Evolutionary conservation across 2,797 vertebrate genomes (phyloP), one percentile per base, ranked within the genome.

Genomic region (Macroramphosus scolopax): DNA sequence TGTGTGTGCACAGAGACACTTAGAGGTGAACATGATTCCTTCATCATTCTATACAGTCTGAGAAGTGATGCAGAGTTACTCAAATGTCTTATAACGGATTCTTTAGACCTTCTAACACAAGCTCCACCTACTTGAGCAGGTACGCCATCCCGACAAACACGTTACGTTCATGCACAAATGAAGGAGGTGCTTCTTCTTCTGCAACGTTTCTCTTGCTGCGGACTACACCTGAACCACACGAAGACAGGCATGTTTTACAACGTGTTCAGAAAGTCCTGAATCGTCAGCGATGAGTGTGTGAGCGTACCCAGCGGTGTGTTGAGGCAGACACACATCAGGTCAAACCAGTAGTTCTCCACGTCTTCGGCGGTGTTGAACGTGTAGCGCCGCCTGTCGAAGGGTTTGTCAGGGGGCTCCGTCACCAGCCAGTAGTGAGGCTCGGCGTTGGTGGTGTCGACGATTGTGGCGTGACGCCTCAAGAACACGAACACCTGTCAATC

Each of bases 221-320:
- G 80, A 95, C 73, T 17, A 95, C 86, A 8, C 95, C 95, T 97
- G 35, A 4, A 57, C 6, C n/a, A 39, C 25, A 47, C 1, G 24
- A 1, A 49, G 8, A 30, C 0, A 16, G 1, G 11, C 5, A 36
- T 3, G 16, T 18, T 5, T 40, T 42, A 3, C 8, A 33, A 8
- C 7, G 13, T 15, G 2, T 12, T 31, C 5, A n/a, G n/a, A 13
- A 7, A 5, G 8, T 29, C 2, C 20, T 22, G 20, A 22, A n/a
- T n/a, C n/a, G n/a, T n/a, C n/a, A n/a, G n/a, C n/a, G n/a, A n/a
- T n/a, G n/a, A n/a, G n/a, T n/a, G n/a, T n/a, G n/a, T n/a, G n/a
- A n/a, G n/a, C n/a, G n/a, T 92, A 98, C 96, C 96, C 68, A 99
- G 58, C 0, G 96, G 95, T 5, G 96, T 98, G 18, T 98, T 97